Conservation (phyloP, 2,113 vertebrate genomes). For the Dolichallabes microphthalmus region DNA sequence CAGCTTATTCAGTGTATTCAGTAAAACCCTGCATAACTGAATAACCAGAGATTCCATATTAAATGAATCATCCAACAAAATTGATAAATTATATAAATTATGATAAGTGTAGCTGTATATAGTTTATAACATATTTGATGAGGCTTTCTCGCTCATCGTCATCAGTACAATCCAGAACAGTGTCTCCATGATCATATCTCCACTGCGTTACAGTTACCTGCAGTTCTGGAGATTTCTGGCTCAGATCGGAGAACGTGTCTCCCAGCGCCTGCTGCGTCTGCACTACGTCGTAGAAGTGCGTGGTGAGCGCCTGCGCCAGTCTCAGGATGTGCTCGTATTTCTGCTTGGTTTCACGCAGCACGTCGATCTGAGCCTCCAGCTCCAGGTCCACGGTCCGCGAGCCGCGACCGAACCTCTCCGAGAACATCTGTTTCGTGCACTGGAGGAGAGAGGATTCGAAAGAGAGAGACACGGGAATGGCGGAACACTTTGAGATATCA, state of each 20-base stretch:
- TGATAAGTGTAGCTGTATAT: too few relatives aligned
- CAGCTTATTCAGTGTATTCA: not conserved
- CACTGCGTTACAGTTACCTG: conserved; percentile 70
- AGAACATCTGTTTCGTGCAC: conserved; percentile 96
- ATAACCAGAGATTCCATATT: not conserved
- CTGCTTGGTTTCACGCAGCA: conserved; percentile 91
- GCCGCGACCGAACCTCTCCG: conserved; percentile 90
- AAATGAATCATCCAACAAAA: not conserved
- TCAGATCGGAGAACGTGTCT: conserved; percentile 93
- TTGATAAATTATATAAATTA: too few relatives aligned
- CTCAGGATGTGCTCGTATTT: conserved; percentile 91
- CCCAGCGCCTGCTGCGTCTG: conserved; percentile 96
- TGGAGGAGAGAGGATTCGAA: conserved; percentile 53
- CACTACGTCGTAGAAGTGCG: conserved; percentile 94
- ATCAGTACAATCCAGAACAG: not conserved
- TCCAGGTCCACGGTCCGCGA: conserved; percentile 93
- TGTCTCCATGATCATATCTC: not conserved
- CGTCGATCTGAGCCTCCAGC: conserved; percentile 93
- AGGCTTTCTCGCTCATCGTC: not conserved
- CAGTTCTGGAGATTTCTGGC: conserved; percentile 97
- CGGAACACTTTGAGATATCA: too few relatives aligned
- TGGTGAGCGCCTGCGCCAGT: conserved; percentile 84
- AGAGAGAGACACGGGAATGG: not conserved
- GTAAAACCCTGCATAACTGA: not conserved
- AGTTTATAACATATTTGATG: not conserved